Base-by-base conservation (phyloP, 2,888 invertebrate genomes). In the Parascotia fuliginaria region DNA sequence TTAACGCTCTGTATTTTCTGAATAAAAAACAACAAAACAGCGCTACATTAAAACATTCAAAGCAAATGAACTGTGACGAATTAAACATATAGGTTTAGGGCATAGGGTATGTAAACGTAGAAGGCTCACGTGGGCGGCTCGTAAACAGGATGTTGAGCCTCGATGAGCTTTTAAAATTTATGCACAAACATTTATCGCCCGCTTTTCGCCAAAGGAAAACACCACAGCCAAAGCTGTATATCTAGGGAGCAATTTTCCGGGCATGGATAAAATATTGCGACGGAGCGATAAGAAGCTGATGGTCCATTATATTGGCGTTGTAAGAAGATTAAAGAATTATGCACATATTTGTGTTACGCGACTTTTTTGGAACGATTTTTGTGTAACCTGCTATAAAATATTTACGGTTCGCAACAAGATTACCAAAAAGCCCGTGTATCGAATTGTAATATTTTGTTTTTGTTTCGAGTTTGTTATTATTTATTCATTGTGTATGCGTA, bases 121-220 rank as follows among this genome's bases (percentile, higher is more conserved):
- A 74, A 55, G 34, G 59, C 64, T 63, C 74, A 64, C 76, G 46
- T 41, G 77, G 74, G 56, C 58, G 58, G 43, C 67, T 66, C 68
- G 65, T 70, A 75, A 75, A 73, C 65, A 64, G 67, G 47, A 67
- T 67, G 66, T 61, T 43, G 55, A 57, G 60, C 55, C 60, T 60
- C 71, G 64, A 77, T 75, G 73, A 77, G 77, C 66, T 76, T 77
- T 70, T 71, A 51, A 79, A 81, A 77, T 79, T 78, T 75, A 80
- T 81, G 77, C 77, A 67, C 70, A 75, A 80, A 79, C 73, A 79
- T 79, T 80, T 79, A 79, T 75, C 71, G 66, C 62, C 38, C 61
- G 63, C 72, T 75, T 80, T 78, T 72, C 61, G 64, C 61, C 60
- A 61, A 71, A 73, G 70, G 69, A 70, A 75, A 74, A 71, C 65